Evolutionary conservation across 2,113 vertebrate species (phyloP), one percentile per base, ranked within the genome.

Genomic region (Alosa alosa): DNA sequence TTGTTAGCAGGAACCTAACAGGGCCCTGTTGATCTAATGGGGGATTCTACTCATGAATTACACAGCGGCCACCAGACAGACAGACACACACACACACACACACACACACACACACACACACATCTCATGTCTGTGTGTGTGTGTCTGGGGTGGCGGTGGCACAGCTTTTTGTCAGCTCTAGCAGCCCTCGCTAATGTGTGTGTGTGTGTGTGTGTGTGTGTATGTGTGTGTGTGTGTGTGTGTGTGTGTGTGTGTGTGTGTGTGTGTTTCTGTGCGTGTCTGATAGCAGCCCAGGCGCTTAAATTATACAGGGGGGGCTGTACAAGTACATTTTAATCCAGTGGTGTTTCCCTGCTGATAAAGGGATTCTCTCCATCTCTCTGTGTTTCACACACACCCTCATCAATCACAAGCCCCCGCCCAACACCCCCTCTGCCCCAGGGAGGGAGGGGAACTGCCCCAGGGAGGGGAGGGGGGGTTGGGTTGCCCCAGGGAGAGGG

Each of bases 281-380:
- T 94, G 93, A 94, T 94, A 92, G 50, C 91, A 88, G 88, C 88
- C 89, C 90, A 83, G 91, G 86, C 88, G 92, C 87, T 91, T 92
- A 92, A 92, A 92, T 94, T 94, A 94, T 94, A 94, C 93, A 90
- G 89, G 91, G 92, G 41, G 86, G 93, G 90, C 93, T 94, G 94
- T 93, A 93, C 93, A 94, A 95, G 93, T 95, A 94, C 93, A 94
- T 95, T 95, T 95, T 95, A 95, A 95, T 95, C 94, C 95, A 94
- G 93, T 95, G 92, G 91, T 95, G 93, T 94, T 94, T 93, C 92
- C 89, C 89, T 89, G 90, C 91, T 91, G 94, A 95, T 95, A 95
- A 96, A 95, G 93, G 94, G 93, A 94, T 94, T 95, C 94, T 93
- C 95, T 94, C 94, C 92, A 94, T 95, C 94, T 94, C 91, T 92